These are phyloP conservation scores for Leptodactylus fuscus DNA, from an alignment of 2,113 vertebrate species.

Conservation along the genomic window DNA sequence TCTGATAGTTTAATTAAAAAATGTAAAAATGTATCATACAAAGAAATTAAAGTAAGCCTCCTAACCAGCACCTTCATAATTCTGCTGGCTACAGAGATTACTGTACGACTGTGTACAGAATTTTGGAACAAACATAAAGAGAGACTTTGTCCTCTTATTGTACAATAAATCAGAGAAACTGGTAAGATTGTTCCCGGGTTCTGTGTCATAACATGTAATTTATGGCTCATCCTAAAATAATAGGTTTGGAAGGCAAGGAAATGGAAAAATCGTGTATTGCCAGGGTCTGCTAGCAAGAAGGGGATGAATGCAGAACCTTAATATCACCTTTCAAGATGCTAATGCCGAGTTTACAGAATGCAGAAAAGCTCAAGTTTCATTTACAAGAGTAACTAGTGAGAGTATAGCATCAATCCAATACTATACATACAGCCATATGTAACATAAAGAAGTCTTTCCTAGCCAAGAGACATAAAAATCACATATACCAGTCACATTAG, in stretches of 20 bases:
- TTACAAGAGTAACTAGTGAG: background rate
- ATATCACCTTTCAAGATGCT: constrained; percentile 11
- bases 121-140: background rate
- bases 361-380: background rate
- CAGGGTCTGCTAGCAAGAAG: background rate
- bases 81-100: background rate
- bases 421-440: background rate
- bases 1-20: background rate
- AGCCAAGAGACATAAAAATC: background rate
- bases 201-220: constrained; percentile 49
- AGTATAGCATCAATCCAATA: background rate
- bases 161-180: constrained; percentile 24
- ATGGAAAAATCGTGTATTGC: constrained; percentile 32
- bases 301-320: background rate
- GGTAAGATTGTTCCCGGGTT: constrained; percentile 19
- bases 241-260: constrained; percentile 45
- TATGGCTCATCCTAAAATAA: constrained; percentile 52
- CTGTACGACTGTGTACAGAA: background rate
- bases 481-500: background rate
- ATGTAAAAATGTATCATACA: too few relatives aligned
- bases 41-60: background rate
- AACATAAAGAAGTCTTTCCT: background rate
- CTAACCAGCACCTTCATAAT: background rate
- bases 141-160: background rate
- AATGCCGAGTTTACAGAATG: background rate